phyloP scores from a whole-genome alignment of 2,797 vertebrate species.

The Petrocephalus sullivani region DNA sequence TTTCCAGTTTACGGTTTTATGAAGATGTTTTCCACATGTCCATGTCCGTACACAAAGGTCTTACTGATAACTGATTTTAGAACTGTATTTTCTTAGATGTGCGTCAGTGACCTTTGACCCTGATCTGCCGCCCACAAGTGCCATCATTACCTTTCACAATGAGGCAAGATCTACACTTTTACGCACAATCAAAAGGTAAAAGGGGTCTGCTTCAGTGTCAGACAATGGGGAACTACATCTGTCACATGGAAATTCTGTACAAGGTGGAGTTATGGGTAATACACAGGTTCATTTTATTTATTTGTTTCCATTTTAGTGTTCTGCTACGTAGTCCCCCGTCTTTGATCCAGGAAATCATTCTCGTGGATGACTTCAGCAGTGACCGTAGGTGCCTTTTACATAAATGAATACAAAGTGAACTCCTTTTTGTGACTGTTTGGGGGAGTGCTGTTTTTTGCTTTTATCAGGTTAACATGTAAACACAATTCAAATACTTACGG shows the following conservation, averaged over 20 bases:
- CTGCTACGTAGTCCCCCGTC: slow-evolving; percentile 78
- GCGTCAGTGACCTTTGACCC: slow-evolving; percentile 74
- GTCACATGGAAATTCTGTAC: not conserved
- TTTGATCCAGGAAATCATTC: slow-evolving; percentile 90
- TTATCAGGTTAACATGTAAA: not conserved
- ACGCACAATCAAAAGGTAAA: slow-evolving; percentile 87
- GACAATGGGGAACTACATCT: not conserved
- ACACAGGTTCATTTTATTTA: not conserved
- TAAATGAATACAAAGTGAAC: not conserved
- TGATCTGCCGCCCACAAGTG: slow-evolving; percentile 81
- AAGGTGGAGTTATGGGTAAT: not conserved
- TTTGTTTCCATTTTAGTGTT: slow-evolving; percentile 61
- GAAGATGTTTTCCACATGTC: not conserved
- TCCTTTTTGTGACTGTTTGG: not conserved
- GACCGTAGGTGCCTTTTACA: slow-evolving; percentile 72
- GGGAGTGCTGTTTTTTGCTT: not conserved
- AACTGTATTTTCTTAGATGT: slow-evolving; percentile 61
- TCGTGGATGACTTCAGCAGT: slow-evolving; percentile 95
- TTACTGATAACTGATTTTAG: not conserved
- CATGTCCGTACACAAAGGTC: not conserved
- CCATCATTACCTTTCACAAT: slow-evolving; percentile 97
- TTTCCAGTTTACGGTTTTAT: not conserved
- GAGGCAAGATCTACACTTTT: slow-evolving; percentile 93
- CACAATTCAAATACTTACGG: not conserved
- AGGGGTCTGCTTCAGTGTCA: not conserved